phyloP scores from a whole-genome alignment of 2,113 vertebrate species.

The Seriola rivoliana region DNA sequence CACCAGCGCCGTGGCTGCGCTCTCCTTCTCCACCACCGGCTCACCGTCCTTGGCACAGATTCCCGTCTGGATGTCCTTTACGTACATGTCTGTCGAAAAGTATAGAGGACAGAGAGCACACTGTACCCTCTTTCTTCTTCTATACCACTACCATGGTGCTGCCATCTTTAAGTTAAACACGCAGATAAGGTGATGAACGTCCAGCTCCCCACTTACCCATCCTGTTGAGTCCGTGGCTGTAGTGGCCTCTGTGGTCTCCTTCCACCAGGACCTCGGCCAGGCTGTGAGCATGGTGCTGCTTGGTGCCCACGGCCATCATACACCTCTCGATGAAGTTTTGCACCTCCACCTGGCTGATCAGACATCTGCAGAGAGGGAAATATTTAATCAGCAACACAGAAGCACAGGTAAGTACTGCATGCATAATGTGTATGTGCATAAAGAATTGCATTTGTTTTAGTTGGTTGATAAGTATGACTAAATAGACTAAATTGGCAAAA shows the following conservation, averaged over 20 bases:
- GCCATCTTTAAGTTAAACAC: background rate
- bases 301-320: constrained; percentile 79
- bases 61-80: constrained; percentile 80
- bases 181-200: background rate
- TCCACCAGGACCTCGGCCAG: constrained; percentile 85
- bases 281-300: constrained; percentile 78
- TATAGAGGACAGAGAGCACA: background rate
- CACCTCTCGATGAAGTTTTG: constrained; percentile 83
- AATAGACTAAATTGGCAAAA: too few species aligned
- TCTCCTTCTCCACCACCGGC: constrained; percentile 82
- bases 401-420: too few species aligned
- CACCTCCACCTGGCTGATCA: constrained; percentile 78
- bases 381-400: background rate
- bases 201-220: constrained; percentile 75
- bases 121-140: background rate
- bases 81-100: constrained; percentile 80
- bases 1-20: constrained; percentile 82
- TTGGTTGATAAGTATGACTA: background rate
- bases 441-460: background rate
- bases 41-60: constrained; percentile 84
- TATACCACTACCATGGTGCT: too few species aligned
- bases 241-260: constrained; percentile 84
- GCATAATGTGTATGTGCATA: too few species aligned
- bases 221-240: constrained; percentile 86
- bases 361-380: constrained; percentile 72